These are phyloP conservation scores for Sinohyriopsis cumingii DNA, from an alignment of 2,888 invertebrate species.

Conservation along the genomic window DNA sequence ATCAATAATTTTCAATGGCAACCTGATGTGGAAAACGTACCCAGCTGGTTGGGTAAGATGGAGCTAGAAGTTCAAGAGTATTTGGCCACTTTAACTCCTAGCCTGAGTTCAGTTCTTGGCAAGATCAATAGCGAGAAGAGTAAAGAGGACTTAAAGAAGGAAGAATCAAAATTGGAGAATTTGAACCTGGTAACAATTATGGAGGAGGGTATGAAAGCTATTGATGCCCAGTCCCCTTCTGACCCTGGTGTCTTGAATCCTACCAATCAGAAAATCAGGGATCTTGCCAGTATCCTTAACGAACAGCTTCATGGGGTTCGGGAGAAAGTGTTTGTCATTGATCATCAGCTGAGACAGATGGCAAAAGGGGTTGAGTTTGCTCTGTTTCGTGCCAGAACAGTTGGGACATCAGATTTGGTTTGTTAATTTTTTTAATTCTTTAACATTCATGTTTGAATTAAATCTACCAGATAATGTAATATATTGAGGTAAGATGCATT, in stretches of 20 bases:
- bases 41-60: constrained; percentile 35
- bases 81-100: neutral
- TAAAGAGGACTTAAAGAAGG: constrained; percentile 7
- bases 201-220: too few species aligned
- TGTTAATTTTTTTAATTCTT: neutral
- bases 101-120: constrained; percentile 8
- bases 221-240: too few species aligned
- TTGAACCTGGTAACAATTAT: neutral
- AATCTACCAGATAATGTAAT: too few species aligned
- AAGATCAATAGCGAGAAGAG: constrained; percentile 18
- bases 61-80: constrained; percentile 31
- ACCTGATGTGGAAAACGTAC: constrained; percentile 39
- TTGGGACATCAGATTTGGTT: constrained; percentile 1
- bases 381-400: constrained; percentile 36
- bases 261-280: constrained; percentile 39
- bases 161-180: constrained; percentile 14
- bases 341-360: constrained; percentile 50
- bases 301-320: constrained; percentile 43
- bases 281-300: constrained; percentile 41
- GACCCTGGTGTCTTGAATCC: neutral
- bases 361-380: constrained; percentile 53
- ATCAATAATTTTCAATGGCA: constrained; percentile 13
- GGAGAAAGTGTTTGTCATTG: constrained; percentile 46
- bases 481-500: too few species aligned
- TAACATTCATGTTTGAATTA: neutral